A percentile compares a stretch with the other conserved stretches of the same genome.
These are phyloP conservation scores for Psittacula echo DNA, from an alignment of 2,797 vertebrate species.

Conservation along the genomic window DNA sequence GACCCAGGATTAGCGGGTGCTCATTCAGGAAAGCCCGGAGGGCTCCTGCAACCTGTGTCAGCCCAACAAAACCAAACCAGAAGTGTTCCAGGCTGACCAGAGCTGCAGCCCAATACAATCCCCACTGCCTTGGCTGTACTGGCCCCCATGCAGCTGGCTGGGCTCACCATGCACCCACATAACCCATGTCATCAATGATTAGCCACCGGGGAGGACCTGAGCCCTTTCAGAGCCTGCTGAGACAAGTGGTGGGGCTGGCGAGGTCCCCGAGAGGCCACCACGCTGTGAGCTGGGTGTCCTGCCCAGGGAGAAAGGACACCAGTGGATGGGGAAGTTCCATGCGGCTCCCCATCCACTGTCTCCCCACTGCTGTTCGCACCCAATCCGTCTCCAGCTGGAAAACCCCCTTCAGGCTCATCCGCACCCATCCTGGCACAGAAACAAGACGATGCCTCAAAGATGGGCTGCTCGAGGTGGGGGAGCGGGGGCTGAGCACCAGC, in stretches of 20 bases:
- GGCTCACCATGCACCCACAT: rapidly evolving
- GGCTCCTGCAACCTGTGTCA: not conserved
- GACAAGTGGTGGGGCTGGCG: rapidly evolving
- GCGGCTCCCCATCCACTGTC: not conserved
- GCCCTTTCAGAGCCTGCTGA: not conserved
- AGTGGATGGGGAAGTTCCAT: rapidly evolving
- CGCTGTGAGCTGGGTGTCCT: not conserved
- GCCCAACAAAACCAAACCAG: not conserved
- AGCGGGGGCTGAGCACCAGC: not conserved
- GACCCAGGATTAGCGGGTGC: not conserved
- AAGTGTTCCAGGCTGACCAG: not conserved
- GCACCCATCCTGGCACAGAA: not conserved
- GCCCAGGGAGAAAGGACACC: not conserved
- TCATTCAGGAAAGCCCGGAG: not conserved
- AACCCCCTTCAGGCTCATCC: not conserved
- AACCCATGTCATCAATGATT: not conserved
- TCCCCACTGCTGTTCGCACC: not conserved
- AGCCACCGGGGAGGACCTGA: not conserved
- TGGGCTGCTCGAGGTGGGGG: rapidly evolving
- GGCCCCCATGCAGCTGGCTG: rapidly evolving
- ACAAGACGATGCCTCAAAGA: not conserved
- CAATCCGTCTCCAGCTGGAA: not conserved
- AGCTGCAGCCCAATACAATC: not conserved
- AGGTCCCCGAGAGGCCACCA: not conserved
- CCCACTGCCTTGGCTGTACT: rapidly evolving